Percentiles rank a stretch among this genome's conserved stretches.
Evolutionary conservation across 2,888 invertebrate species (phyloP).

Genomic region (Aleiodes alternator): DNA sequence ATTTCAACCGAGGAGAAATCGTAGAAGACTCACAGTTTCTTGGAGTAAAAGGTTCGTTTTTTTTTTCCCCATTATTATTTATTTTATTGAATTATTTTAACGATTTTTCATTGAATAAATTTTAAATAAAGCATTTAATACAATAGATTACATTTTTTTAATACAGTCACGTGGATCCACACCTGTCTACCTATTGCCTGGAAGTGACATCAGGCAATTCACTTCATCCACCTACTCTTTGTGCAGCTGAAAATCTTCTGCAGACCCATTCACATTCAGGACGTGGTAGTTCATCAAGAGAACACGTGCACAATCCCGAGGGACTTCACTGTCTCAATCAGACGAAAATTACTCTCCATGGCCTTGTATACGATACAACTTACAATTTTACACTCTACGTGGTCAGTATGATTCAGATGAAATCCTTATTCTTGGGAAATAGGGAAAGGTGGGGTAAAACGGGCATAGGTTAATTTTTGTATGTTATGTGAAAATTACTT

Average conservation of each 20-base stretch:
- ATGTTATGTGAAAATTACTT: too few species aligned
- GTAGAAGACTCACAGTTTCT: constrained; percentile 71
- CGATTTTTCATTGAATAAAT: not conserved
- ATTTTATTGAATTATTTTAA: not conserved
- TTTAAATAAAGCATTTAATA: not conserved
- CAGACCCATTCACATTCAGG: constrained; percentile 60
- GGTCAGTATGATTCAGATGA: constrained; percentile 60
- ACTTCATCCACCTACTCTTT: constrained; percentile 70
- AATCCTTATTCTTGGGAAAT: not conserved
- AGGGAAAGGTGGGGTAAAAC: too few species aligned
- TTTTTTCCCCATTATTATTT: not conserved
- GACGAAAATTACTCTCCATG: constrained; percentile 71
- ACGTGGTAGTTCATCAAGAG: constrained; percentile 57
- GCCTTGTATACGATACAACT: constrained; percentile 72
- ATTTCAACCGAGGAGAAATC: constrained; percentile 71
- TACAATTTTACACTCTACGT: constrained; percentile 73
- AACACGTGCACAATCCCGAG: constrained; percentile 67
- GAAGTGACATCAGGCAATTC: constrained; percentile 71
- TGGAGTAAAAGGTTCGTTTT: constrained; percentile 72
- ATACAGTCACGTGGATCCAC: constrained; percentile 68
- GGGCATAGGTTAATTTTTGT: too few species aligned
- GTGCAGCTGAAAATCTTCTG: constrained; percentile 70
- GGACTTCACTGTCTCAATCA: constrained; percentile 72
- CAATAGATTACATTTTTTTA: constrained; percentile 15
- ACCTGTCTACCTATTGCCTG: constrained; percentile 71